Conservation (phyloP, 1,140 invertebrate species). For the Ceratina australensis region DNA sequence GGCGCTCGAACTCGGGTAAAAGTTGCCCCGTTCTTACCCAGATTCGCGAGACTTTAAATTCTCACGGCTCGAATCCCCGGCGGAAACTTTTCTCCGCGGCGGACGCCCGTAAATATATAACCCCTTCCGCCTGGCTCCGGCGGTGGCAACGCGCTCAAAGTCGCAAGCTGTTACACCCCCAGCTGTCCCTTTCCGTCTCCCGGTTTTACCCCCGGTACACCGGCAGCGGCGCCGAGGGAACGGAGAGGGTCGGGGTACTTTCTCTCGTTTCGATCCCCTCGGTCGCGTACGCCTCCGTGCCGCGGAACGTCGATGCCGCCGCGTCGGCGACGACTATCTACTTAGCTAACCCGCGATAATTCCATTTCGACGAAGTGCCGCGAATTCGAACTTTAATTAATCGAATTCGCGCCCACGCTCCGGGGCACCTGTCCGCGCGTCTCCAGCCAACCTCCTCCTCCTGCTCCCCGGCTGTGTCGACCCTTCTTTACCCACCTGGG, state of each 20-base stretch:
- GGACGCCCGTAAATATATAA: conserved; percentile 65
- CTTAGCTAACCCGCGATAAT: conserved; percentile 66
- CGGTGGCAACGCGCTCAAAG: conserved; percentile 46
- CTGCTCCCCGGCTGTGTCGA: background rate
- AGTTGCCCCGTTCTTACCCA: conserved; percentile 57
- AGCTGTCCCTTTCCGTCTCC: conserved; percentile 22
- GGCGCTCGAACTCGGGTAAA: conserved; percentile 42
- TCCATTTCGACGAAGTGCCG: conserved; percentile 72
- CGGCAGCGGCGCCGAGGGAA: too few relatives aligned
- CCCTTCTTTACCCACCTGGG: background rate
- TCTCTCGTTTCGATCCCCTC: background rate
- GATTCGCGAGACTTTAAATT: conserved; percentile 64
- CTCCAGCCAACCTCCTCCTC: background rate
- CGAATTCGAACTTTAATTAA: conserved; percentile 78
- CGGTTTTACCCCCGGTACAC: too few relatives aligned
- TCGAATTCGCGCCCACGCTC: conserved; percentile 65
- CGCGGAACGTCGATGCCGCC: conserved; percentile 14
- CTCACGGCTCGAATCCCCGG: conserved; percentile 58
- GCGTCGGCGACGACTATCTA: conserved; percentile 5
- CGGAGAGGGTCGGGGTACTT: too few relatives aligned
- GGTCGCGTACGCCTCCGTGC: conserved; percentile 35
- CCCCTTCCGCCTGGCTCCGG: background rate
- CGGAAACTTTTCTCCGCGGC: conserved; percentile 67
- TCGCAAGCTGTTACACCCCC: conserved; percentile 71
- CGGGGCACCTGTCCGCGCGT: conserved; percentile 35